phyloP scores from a whole-genome alignment of 2,888 invertebrate genomes.

The Conomelus anceps region DNA sequence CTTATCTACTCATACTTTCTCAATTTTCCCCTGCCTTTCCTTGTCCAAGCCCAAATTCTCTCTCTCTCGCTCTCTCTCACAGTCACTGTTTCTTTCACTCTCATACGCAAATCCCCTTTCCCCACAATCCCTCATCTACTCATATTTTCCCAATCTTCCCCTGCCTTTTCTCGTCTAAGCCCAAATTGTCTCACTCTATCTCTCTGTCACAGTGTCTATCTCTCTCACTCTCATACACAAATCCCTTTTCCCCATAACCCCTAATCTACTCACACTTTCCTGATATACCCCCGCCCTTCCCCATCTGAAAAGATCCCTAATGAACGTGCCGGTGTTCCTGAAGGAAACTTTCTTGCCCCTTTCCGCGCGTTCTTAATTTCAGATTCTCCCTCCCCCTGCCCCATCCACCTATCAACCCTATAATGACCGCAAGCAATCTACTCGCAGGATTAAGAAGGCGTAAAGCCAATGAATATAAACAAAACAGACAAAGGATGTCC shows the following conservation, averaged over 20 bases:
- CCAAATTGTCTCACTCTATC: neutral
- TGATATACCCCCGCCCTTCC: neutral
- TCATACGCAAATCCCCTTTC: too few relatives aligned
- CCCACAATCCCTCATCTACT: neutral
- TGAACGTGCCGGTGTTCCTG: neutral
- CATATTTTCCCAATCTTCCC: neutral
- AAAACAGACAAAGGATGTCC: neutral
- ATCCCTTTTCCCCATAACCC: neutral
- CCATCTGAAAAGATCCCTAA: neutral
- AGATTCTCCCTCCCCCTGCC: neutral
- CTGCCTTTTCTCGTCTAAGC: neutral
- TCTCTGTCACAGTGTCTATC: neutral
- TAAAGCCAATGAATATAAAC: neutral
- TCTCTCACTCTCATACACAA: too few relatives aligned
- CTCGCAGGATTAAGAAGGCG: neutral
- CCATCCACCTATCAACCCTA: neutral
- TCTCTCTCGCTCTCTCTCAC: neutral
- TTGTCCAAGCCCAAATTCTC: neutral
- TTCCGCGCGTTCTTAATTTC: neutral
- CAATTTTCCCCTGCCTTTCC: too few relatives aligned
- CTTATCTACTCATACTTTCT: neutral
- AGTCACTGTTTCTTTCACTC: neutral
- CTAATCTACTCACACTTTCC: neutral
- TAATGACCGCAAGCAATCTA: neutral
- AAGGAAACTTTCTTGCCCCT: neutral